phyloP scores from a whole-genome alignment of 2,113 vertebrate species.

The Leucopsar rothschildi region DNA sequence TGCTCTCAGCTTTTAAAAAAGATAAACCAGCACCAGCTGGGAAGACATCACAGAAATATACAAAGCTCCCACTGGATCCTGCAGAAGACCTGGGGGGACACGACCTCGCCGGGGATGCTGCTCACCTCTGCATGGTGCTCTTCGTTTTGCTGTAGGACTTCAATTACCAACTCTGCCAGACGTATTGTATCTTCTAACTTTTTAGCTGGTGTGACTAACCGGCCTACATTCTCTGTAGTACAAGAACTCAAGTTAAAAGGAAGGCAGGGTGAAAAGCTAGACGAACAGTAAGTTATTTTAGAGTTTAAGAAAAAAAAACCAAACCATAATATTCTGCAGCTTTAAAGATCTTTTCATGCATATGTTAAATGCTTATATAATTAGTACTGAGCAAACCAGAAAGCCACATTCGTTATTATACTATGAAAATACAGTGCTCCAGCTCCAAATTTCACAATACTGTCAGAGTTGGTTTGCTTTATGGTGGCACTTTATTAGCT shows the following conservation, averaged over 20 bases:
- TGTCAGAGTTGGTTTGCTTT: slow-evolving; percentile 40
- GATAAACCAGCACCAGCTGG: not conserved
- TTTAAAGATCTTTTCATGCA: slow-evolving; percentile 75
- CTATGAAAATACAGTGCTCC: slow-evolving; percentile 78
- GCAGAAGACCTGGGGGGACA: not conserved
- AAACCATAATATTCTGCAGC: slow-evolving; percentile 54
- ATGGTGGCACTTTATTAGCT: slow-evolving; percentile 50
- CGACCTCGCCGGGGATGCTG: not conserved
- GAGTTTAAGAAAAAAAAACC: not conserved
- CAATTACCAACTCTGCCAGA: slow-evolving; percentile 95
- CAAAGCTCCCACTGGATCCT: not conserved
- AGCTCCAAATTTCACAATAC: slow-evolving; percentile 65
- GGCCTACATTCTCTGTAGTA: slow-evolving; percentile 98
- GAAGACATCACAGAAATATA: not conserved
- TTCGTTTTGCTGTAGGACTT: slow-evolving; percentile 98
- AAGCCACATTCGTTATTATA: slow-evolving; percentile 73
- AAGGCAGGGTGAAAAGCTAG: slow-evolving; percentile 54
- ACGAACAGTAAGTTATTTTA: slow-evolving; percentile 66
- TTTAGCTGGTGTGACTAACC: slow-evolving; percentile 97
- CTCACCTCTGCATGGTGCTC: slow-evolving; percentile 99
- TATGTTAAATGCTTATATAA: slow-evolving; percentile 76
- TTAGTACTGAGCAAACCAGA: slow-evolving; percentile 79
- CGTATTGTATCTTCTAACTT: slow-evolving; percentile 98
- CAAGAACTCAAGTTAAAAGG: slow-evolving; percentile 83
- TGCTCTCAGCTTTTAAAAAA: not conserved